These are phyloP conservation scores for Rhinichthys klamathensis DNA, from an alignment of 2,113 vertebrate genomes.

Conservation along the genomic window DNA sequence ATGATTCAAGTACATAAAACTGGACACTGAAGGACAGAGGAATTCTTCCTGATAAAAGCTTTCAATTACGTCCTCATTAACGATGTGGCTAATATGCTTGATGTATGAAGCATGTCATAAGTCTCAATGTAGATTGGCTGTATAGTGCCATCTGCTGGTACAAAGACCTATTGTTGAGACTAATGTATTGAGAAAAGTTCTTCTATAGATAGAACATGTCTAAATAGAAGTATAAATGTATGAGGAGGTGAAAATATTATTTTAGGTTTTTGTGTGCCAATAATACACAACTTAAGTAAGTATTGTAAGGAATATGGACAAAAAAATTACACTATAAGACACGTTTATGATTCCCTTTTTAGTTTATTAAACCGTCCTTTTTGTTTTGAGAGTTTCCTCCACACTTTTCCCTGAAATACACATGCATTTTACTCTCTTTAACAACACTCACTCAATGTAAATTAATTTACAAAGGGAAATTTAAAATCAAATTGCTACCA, in stretches of 20 bases:
- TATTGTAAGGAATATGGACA: not conserved
- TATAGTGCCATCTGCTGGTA: not conserved
- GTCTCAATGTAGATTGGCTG: not conserved
- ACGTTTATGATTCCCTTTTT: conserved; percentile 35
- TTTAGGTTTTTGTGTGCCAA: not conserved
- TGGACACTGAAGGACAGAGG: not conserved
- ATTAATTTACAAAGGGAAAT: conserved; percentile 21
- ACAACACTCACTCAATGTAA: not conserved
- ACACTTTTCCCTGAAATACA: conserved; percentile 28
- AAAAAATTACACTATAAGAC: not conserved
- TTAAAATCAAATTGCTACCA: conserved; percentile 8
- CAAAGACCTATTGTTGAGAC: not conserved
- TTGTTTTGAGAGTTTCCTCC: conserved; percentile 33
- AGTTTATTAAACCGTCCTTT: conserved; percentile 50
- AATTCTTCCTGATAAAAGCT: not conserved
- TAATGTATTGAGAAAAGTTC: not conserved
- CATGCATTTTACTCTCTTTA: conserved; percentile 27
- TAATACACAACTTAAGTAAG: not conserved
- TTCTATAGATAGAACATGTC: not conserved
- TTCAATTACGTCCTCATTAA: not conserved
- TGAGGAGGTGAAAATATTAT: not conserved
- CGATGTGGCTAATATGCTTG: not conserved
- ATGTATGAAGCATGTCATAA: not conserved
- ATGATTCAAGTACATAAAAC: not conserved
- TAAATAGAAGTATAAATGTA: not conserved